These are phyloP conservation scores for Delia radicum DNA, from an alignment of 1,140 invertebrate species.

Conservation along the genomic window DNA sequence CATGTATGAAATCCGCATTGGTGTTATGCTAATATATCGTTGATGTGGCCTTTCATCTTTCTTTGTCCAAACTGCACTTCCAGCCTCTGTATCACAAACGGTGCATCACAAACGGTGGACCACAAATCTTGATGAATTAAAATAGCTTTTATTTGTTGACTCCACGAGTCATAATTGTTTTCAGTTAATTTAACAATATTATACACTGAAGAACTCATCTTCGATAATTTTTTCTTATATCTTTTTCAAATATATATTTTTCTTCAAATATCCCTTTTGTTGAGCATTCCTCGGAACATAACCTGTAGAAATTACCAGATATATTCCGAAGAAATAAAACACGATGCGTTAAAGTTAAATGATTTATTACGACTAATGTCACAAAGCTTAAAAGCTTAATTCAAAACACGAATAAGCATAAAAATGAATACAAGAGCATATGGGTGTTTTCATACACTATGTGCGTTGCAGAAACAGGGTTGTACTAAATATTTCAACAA, in stretches of 20 bases:
- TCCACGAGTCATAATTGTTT: constrained; percentile 8
- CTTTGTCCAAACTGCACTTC: too few species aligned
- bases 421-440: too few species aligned
- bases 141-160: background rate
- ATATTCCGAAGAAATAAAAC: background rate
- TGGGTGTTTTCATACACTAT: too few species aligned
- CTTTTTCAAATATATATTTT: background rate
- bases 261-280: background rate
- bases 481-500: too few species aligned
- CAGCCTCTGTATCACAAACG: background rate
- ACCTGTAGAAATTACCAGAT: background rate
- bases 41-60: constrained; percentile 17
- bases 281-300: background rate
- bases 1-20: background rate
- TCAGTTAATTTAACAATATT: constrained; percentile 20
- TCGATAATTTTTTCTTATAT: background rate
- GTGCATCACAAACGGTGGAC: too few species aligned
- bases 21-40: background rate
- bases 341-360: background rate
- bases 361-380: background rate
- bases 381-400: too few species aligned
- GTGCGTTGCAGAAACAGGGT: too few species aligned
- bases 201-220: constrained; percentile 14
- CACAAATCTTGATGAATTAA: background rate
- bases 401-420: too few species aligned